These are phyloP conservation scores for Choristoneura rosaceana DNA, from an alignment of 2,888 invertebrate species.

Conservation along the genomic window DNA sequence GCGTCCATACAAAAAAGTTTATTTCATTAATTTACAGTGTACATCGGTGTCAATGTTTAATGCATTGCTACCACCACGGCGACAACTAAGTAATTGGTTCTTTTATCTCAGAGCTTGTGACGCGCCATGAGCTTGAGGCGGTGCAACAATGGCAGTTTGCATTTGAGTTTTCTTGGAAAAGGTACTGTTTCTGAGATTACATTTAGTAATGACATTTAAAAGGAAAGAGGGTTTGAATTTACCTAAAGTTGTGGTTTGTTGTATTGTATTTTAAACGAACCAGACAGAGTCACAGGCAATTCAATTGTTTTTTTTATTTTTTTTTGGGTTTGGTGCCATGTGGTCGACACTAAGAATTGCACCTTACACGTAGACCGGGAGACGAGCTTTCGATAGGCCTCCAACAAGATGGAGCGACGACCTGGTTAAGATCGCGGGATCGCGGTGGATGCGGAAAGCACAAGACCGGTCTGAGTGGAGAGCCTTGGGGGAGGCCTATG, in stretches of 20 bases:
- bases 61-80: conserved; percentile 15
- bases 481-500: too few species aligned
- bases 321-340: too few species aligned
- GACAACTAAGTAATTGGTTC: conserved; percentile 25
- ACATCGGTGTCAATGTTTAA: conserved; percentile 9
- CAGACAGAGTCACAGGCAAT: too few species aligned
- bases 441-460: too few species aligned
- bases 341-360: too few species aligned
- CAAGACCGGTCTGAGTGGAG: too few species aligned
- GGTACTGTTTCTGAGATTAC: not conserved
- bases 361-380: too few species aligned
- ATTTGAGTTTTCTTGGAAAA: not conserved
- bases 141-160: conserved; percentile 14
- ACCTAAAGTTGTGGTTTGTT: not conserved
- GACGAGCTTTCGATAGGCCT: too few species aligned
- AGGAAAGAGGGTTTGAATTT: not conserved
- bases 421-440: too few species aligned
- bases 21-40: not conserved
- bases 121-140: conserved; percentile 1
- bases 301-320: too few species aligned
- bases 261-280: too few species aligned
- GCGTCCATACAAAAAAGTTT: not conserved
- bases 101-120: conserved; percentile 23
- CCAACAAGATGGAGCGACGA: too few species aligned
- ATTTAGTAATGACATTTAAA: not conserved